Evolutionary conservation across 2,113 vertebrate genomes (phyloP).

Genomic region (Ceyx melanurus): DNA sequence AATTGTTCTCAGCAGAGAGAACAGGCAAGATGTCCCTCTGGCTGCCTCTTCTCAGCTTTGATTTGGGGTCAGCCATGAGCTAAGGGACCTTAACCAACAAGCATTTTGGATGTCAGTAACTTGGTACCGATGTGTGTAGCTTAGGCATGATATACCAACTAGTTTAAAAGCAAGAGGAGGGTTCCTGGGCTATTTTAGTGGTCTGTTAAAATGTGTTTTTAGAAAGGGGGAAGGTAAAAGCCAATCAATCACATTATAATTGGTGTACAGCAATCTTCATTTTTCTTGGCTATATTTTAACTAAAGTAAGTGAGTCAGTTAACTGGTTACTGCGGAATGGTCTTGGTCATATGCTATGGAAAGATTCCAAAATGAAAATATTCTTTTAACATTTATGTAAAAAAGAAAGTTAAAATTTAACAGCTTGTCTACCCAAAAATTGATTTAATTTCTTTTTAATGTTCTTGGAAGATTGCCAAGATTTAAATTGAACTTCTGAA

Average conservation of each 20-base stretch:
- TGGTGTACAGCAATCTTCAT: neutral
- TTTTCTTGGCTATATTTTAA: neutral
- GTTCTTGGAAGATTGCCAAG: conserved; percentile 51
- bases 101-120: neutral
- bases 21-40: neutral
- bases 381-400: neutral
- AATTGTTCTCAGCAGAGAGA: neutral
- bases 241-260: neutral
- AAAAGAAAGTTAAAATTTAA: conserved; percentile 43
- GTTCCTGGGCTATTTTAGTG: neutral
- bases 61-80: neutral
- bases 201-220: neutral
- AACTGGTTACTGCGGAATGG: neutral
- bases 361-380: neutral
- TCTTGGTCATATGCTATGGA: neutral
- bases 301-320: neutral
- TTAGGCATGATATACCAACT: neutral
- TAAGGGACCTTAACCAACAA: neutral
- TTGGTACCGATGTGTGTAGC: neutral
- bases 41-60: neutral
- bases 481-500: conserved; percentile 64
- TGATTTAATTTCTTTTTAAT: conserved; percentile 67
- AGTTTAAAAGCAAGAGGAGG: neutral
- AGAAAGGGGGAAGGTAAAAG: neutral
- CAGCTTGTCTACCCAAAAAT: conserved; percentile 20